These are phyloP conservation scores for Hydroisotoma schaefferi DNA, from an alignment of 2,888 invertebrate species.

Conservation along the genomic window DNA sequence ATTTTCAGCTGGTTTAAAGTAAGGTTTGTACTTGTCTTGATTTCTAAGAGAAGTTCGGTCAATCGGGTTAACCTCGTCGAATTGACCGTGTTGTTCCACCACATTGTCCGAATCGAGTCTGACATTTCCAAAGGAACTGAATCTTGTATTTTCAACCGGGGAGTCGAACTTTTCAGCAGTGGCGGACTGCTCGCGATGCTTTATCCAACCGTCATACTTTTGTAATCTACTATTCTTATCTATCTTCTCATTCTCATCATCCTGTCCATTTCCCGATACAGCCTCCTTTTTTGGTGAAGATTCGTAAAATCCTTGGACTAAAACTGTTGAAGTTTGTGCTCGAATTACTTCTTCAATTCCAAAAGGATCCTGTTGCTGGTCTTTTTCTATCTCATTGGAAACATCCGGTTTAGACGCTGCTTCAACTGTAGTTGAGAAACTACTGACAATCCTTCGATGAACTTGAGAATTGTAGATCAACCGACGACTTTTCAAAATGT, in stretches of 20 bases:
- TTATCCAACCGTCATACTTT: slow-evolving; percentile 22
- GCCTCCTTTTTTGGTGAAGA: not conserved
- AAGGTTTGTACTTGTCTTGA: not conserved
- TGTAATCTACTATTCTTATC: not conserved
- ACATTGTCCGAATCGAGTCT: slow-evolving; percentile 29
- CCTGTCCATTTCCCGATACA: not conserved
- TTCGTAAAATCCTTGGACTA: slow-evolving; percentile 35
- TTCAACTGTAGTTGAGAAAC: no score
- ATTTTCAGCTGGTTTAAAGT: not conserved
- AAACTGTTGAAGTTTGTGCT: not conserved
- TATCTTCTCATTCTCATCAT: not conserved
- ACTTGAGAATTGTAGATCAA: no score
- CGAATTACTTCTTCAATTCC: slow-evolving; percentile 18
- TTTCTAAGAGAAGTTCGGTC: not conserved
- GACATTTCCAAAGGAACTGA: slow-evolving; percentile 18
- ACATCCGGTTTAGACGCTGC: no score
- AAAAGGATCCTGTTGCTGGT: no score
- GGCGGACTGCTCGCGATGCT: not conserved
- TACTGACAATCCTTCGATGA: no score
- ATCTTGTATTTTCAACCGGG: slow-evolving; percentile 11
- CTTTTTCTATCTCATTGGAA: no score
- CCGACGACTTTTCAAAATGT: no score
- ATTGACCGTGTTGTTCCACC: slow-evolving; percentile 7
- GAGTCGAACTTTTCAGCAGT: not conserved
- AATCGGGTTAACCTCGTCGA: not conserved